Conservation (phyloP, 2,888 invertebrate species). For the Lobophora halterata region DNA sequence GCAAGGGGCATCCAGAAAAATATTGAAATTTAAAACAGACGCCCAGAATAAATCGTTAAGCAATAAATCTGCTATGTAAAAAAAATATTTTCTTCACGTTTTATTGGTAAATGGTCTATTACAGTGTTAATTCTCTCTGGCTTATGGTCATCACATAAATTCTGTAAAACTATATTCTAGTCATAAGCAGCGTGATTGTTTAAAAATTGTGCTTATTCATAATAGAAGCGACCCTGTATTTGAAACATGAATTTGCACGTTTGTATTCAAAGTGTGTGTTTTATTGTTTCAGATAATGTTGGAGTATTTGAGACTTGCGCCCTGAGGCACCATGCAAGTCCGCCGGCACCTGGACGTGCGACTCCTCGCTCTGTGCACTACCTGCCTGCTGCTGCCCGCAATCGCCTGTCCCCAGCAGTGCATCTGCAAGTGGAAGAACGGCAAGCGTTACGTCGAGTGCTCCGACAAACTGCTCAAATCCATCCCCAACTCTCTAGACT, state of each 20-base stretch:
- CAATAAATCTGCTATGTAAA: too few species aligned
- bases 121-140: too few species aligned
- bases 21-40: too few species aligned
- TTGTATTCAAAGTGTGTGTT: constrained; percentile 24
- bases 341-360: constrained; percentile 61
- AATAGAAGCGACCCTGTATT: too few species aligned
- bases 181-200: too few species aligned
- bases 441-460: constrained; percentile 95
- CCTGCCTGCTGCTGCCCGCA: constrained; percentile 66
- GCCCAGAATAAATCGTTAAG: too few species aligned
- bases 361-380: constrained; percentile 72
- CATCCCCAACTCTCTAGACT: constrained; percentile 89
- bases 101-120: too few species aligned
- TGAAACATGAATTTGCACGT: constrained; percentile 1
- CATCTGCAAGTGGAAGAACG: constrained; percentile 95
- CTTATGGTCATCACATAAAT: too few species aligned
- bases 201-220: too few species aligned
- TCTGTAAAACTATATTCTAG: too few species aligned
- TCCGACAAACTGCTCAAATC: constrained; percentile 87
- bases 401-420: constrained; percentile 88
- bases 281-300: constrained; percentile 72
- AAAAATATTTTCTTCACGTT: too few species aligned
- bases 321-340: constrained; percentile 71
- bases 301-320: constrained; percentile 46
- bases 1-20: too few species aligned